These are phyloP conservation scores for Onychomys arenicola DNA, from an alignment of 2,797 vertebrate species.

Conservation along the genomic window DNA sequence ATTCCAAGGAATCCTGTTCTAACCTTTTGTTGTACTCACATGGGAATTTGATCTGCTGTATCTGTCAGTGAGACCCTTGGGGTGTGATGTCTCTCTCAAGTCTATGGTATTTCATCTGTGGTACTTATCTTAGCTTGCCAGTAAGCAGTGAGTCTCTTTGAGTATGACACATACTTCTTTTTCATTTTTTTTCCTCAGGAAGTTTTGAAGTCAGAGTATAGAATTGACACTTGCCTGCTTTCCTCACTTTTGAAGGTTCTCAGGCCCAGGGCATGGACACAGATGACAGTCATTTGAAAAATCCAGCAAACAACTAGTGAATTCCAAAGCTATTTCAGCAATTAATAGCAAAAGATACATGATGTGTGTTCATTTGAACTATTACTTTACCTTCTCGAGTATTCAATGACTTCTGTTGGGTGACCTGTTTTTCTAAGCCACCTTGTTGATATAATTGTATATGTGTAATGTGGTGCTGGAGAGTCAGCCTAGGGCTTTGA, in stretches of 20 bases:
- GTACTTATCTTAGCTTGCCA: not conserved
- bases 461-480: not conserved
- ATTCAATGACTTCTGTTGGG: conserved; percentile 2
- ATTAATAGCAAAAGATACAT: conserved; percentile 30
- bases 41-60: not conserved
- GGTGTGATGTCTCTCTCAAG: not conserved
- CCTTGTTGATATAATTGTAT: not conserved
- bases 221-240: not conserved
- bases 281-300: not conserved
- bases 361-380: conserved; percentile 29
- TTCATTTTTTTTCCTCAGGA: not conserved
- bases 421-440: not conserved
- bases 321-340: conserved; percentile 42
- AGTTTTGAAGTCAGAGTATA: conserved; percentile 21
- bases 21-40: not conserved
- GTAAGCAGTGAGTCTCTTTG: not conserved
- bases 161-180: not conserved
- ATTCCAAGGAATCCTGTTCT: conserved; percentile 21
- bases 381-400: not conserved
- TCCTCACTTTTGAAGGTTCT: conserved; percentile 23
- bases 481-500: not conserved
- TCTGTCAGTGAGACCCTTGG: not conserved
- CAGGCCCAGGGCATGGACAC: not conserved
- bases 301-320: not conserved
- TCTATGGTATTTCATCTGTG: not conserved